A percentile compares a stretch with the other conserved stretches of the same genome.
Evolutionary conservation across 2,797 vertebrate species (phyloP).

Genomic region (Eutrigla gurnardus): DNA sequence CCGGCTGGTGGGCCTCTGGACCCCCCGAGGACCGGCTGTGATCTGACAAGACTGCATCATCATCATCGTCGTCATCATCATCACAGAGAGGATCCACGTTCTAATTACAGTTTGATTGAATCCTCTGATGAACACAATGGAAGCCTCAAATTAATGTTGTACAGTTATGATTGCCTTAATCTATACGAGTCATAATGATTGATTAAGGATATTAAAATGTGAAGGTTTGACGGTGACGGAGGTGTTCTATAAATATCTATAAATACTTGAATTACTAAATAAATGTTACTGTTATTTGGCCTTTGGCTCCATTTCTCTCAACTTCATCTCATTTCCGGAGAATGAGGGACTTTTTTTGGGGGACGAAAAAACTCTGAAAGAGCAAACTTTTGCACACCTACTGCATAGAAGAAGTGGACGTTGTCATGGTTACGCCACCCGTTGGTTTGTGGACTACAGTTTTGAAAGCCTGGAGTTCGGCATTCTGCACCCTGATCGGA

Average conservation of each 20-base stretch:
- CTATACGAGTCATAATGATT: slow-evolving; percentile 16
- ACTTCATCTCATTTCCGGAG: neutral
- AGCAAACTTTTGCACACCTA: no score
- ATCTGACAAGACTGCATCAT: slow-evolving; percentile 26
- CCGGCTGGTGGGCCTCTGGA: slow-evolving; percentile 67
- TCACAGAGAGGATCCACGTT: neutral
- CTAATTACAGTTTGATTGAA: slow-evolving; percentile 47
- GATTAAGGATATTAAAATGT: neutral
- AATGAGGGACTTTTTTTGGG: neutral
- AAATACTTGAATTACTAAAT: neutral
- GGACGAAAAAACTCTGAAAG: no score
- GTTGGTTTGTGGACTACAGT: no score
- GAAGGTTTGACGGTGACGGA: no score
- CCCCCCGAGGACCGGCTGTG: slow-evolving; percentile 40
- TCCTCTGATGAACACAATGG: slow-evolving; percentile 22
- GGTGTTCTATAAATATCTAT: neutral
- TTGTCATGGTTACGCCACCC: no score
- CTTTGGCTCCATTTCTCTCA: neutral
- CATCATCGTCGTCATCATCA: neutral
- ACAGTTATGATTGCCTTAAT: slow-evolving; percentile 1
- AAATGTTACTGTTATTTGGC: neutral
- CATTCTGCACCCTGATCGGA: no score
- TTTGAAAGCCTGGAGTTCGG: no score
- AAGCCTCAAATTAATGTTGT: slow-evolving; percentile 14
- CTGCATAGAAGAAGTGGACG: no score